Evolutionary conservation across 2,797 vertebrate genomes (phyloP), one percentile per base, ranked within the genome.

Genomic region (Philypnodon macrostomus): DNA sequence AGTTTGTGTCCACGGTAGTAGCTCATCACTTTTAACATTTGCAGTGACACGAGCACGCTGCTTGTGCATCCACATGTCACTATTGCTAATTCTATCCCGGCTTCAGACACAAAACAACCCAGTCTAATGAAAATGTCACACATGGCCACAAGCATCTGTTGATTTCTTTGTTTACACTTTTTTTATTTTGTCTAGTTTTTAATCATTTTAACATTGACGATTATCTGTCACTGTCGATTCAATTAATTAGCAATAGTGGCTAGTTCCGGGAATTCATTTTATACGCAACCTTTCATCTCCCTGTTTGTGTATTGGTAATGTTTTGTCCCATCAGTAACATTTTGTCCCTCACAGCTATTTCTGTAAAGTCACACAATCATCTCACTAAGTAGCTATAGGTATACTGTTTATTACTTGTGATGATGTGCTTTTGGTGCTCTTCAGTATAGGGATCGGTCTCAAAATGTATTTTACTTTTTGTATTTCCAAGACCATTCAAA

Each of bases 171-270:
- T 12, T 27, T 8, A 12, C 18, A 3, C 1, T 18, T 15, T 24
- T 53, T 50, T 54, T 29, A 41, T 17, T 67, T 54, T 47, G 35
- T 60, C 33, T 17, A 2, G 3, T 47, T 53, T 73, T 29, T 16
- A 65, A 77, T 73, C 30, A 34, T 67, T 70, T 77, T 62, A 77
- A 37, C 50, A 46, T 56, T 13, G 74, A 77, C 0, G 21, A 14
- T 5, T 44, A 45, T 11, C 4, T 19, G 58, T 71, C 75, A 57
- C 16, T 1, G 13, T 18, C 11, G 17, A 66, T 78, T 63, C 68
- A 16, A 38, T 5, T 12, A n/a, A 26, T 15, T 47, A 58, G 48
- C 58, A 35, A n/a, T n/a, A n/a, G n/a, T n/a, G n/a, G 60, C 75
- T 51, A 47, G 64, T 47, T 30, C 58, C 69, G 79, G 66, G 33